Base-by-base conservation (phyloP, 2,797 vertebrate genomes). In the Echiichthys vipera region DNA sequence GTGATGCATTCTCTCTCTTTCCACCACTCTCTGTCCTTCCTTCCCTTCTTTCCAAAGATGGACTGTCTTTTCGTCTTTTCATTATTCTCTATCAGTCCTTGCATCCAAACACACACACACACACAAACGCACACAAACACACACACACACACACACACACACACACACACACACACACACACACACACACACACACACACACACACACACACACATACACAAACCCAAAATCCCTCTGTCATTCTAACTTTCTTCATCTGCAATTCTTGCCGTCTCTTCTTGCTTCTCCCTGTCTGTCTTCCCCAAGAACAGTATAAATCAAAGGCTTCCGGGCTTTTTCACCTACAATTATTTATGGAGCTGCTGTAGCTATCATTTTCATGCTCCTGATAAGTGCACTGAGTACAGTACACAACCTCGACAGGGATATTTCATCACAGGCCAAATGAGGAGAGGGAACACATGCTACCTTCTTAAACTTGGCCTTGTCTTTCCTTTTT, bases 271-370 rank as follows among this genome's bases (percentile, higher is more conserved):
- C 62, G 15, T 54, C 55, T 65, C 59, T 24, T 69, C 79, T 30
- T 25, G 55, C 68, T 51, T 75, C 53, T 73, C 57, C 47, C 65
- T 54, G 70, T 86, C 76, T 36, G 40, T 90, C 84, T 80, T 83
- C 65, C 74, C 76, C 56, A 42, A 78, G 55, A 77, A 63, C 71
- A 77, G 63, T 58, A 80, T 85, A 84, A 85, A 90, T 88, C 74
- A 77, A 63, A 78, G 43, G 24, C 51, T 63, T 74, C 56, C 7
- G 7, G 51, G 32, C 66, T 65, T 77, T 84, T 77, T 84, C 70
- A 80, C 74, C 77, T 57, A 34, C n/a, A 6, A 68, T 88, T 90
- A 89, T 88, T 86, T 83, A 88, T 89, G 81, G 67, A 72, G 78
- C 56, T 59, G 78, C 61, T 69, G 74, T 43, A 54, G 70, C 81